Evolutionary conservation across 2,888 invertebrate genomes (phyloP).

Genomic region (Lomographa bimaculata): DNA sequence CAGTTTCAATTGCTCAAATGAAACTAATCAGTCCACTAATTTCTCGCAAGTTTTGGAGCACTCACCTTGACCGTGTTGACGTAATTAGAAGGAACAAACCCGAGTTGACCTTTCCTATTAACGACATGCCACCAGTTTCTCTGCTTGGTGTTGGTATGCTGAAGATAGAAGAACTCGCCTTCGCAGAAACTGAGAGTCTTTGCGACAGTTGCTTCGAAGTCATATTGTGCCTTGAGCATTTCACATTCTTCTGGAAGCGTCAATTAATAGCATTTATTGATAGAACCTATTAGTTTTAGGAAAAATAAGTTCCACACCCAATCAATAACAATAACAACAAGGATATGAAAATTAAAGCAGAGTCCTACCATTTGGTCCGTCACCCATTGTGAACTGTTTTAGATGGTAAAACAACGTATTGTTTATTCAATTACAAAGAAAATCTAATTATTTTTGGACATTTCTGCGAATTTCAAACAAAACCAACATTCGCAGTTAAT

Average conservation of each 20-base stretch:
- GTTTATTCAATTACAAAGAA: no score
- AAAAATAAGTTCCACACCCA: constrained; percentile 4
- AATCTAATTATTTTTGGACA: not conserved
- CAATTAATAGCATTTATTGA: constrained; percentile 19
- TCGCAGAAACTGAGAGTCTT: constrained; percentile 92
- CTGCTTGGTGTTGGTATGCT: constrained; percentile 91
- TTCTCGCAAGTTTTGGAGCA: constrained; percentile 30
- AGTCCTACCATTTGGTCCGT: constrained; percentile 9
- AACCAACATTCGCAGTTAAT: no score
- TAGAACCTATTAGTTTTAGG: not conserved
- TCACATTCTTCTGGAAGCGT: constrained; percentile 86
- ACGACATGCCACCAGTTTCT: constrained; percentile 96
- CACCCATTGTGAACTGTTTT: constrained; percentile 4
- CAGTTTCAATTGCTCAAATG: constrained; percentile 17
- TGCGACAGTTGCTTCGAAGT: constrained; percentile 92
- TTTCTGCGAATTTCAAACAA: not conserved
- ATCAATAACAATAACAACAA: not conserved
- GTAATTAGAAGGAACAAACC: constrained; percentile 94
- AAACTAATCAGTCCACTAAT: constrained; percentile 30
- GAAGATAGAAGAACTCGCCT: constrained; percentile 91
- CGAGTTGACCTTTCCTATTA: constrained; percentile 91
- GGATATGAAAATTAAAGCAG: not conserved
- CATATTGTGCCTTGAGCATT: constrained; percentile 92
- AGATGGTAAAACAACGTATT: not conserved
- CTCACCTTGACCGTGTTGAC: constrained; percentile 90